Evolutionary conservation across 2,888 invertebrate genomes (phyloP).

Genomic region (Drosophila buzzatii): DNA sequence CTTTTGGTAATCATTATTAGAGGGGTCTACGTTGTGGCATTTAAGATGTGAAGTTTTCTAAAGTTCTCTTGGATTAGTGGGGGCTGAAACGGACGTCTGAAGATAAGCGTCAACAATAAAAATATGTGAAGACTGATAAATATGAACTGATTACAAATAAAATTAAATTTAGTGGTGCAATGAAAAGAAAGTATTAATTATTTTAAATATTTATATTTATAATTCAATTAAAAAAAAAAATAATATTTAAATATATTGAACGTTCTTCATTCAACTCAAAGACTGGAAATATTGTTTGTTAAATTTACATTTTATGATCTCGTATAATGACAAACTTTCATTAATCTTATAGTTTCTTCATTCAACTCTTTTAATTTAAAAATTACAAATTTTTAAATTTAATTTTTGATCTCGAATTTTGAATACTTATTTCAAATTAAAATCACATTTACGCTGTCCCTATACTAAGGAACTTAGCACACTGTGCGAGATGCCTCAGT

Average conservation of each 20-base stretch:
- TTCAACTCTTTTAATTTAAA: too few species aligned
- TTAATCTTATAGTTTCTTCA: too few species aligned
- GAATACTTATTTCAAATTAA: neutral
- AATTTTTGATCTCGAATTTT: too few species aligned
- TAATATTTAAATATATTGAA: too few species aligned
- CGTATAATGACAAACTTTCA: too few species aligned
- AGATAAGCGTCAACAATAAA: slow-evolving; percentile 15
- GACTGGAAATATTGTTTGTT: too few species aligned
- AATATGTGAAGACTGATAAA: neutral
- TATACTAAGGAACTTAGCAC: slow-evolving; percentile 21
- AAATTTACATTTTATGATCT: too few species aligned
- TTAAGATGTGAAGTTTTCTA: slow-evolving; percentile 18
- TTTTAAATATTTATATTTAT: too few species aligned
- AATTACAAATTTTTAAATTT: too few species aligned
- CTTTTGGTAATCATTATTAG: slow-evolving; percentile 15
- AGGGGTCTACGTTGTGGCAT: slow-evolving; percentile 32
- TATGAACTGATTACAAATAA: neutral
- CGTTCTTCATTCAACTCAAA: too few species aligned
- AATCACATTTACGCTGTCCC: neutral
- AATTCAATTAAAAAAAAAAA: too few species aligned
- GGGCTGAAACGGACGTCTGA: slow-evolving; percentile 6
- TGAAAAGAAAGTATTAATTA: too few species aligned
- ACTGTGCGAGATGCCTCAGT: slow-evolving; percentile 37
- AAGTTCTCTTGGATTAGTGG: slow-evolving; percentile 32
- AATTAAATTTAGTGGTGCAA: neutral